Evolutionary conservation across 2,888 invertebrate genomes (phyloP).

Genomic region (Gerris lacustris): DNA sequence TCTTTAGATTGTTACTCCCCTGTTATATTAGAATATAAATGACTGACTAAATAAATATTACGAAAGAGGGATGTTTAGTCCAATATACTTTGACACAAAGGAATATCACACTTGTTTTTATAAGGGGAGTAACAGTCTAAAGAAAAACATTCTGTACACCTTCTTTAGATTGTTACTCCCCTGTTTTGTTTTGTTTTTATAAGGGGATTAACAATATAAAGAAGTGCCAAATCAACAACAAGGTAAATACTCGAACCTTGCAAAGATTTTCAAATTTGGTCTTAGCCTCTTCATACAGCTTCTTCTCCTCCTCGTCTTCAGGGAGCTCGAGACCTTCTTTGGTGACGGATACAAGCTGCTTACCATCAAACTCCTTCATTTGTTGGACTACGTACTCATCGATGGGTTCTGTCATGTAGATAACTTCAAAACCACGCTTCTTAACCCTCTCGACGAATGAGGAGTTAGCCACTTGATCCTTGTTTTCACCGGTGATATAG

Average conservation of each 20-base stretch:
- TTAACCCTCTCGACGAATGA: constrained; percentile 95
- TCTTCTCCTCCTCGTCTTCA: constrained; percentile 93
- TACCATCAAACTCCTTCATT: constrained; percentile 94
- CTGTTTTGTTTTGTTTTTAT: too few relatives aligned
- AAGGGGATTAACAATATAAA: too few relatives aligned
- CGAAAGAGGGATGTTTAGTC: too few relatives aligned
- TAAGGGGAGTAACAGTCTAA: too few relatives aligned
- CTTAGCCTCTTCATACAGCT: constrained; percentile 85
- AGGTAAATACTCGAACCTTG: constrained; percentile 39
- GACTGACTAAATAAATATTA: too few relatives aligned
- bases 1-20: too few relatives aligned
- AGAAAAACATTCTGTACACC: too few relatives aligned
- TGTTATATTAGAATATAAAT: too few relatives aligned
- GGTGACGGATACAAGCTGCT: constrained; percentile 89
- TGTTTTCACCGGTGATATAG: constrained; percentile 92
- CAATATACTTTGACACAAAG: too few relatives aligned
- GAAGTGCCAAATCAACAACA: too few relatives aligned
- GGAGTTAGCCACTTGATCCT: constrained; percentile 87
- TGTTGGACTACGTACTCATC: constrained; percentile 99
- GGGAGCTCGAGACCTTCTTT: constrained; percentile 96
- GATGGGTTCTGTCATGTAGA: constrained; percentile 99
- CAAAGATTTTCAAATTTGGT: constrained; percentile 63
- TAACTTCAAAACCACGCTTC: constrained; percentile 93
- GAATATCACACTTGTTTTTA: too few relatives aligned
- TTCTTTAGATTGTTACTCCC: too few relatives aligned